Evolutionary conservation across 1,140 invertebrate species (phyloP), one percentile per base, ranked within the genome.

Genomic region (Tenebrio molitor): DNA sequence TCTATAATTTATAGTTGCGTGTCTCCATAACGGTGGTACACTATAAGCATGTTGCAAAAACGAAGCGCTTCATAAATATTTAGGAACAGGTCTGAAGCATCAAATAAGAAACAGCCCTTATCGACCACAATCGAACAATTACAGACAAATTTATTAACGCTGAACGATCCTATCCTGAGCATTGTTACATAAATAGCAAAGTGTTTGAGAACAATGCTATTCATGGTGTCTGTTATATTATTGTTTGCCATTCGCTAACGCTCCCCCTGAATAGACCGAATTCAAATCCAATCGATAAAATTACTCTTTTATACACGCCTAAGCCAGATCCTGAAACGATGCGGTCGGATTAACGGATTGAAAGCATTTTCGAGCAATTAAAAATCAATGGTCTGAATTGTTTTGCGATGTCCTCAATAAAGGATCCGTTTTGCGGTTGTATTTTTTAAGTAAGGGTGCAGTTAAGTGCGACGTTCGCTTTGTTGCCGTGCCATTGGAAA

Each of bases 201-300:
- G 50, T 58, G 50, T 58, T 58, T 58, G 50, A 29, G 50, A 58
- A 58, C 50, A 58, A 58, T 58, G 50, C 50, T 58, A 58, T 58
- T 58, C 50, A 58, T 58, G 50, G 23, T 58, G 50, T 58, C 50
- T 58, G 50, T 58, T 58, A 33, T 58, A 58, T 58, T 58, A 58
- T 58, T 58, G 50, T 58, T 58, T 58, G 50, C 50, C 23, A 58
- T 58, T 58, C 50, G 50, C 50, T 29, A 58, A 58, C 50, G 50
- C 23, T 29, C 50, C 23, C 50, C 15, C 50, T 58, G 50, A 58
- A 58, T 58, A 58, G 50, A 58, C 50, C 14, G 50, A 58, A 58
- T 58, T 58, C 50, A 58, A 58, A 58, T 58, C 50, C 50, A 58
- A 58, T 58, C 50, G 50, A 58, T 58, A 58, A 58, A 58, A 58